phyloP scores from a whole-genome alignment of 2,113 vertebrate species.

The Acanthisitta chloris region DNA sequence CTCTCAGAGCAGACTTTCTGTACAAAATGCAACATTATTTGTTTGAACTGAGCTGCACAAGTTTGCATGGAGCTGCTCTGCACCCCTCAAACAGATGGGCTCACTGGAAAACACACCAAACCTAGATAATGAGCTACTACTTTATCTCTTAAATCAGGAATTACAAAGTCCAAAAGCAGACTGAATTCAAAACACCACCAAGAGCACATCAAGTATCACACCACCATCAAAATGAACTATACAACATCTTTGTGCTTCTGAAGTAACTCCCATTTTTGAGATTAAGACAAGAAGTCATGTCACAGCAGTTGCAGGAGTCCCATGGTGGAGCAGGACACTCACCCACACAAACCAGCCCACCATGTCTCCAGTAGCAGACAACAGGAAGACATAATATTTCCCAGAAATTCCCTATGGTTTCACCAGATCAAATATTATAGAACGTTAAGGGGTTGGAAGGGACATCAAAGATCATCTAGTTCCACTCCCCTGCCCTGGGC shows the following conservation, averaged over 20 bases:
- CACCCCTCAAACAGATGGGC: background rate
- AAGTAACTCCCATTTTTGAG: background rate
- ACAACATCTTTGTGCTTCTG: background rate
- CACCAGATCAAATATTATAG: background rate
- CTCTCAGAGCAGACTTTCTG: background rate
- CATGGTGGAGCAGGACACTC: background rate
- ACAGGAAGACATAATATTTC: fast-evolving
- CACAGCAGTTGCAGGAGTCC: background rate
- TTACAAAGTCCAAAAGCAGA: background rate
- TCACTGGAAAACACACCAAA: background rate
- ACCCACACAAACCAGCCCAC: background rate
- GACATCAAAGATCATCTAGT: too few species aligned
- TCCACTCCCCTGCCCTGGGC: too few species aligned
- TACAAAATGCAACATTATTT: background rate
- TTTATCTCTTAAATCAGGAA: background rate
- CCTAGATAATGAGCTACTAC: background rate
- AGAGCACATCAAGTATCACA: background rate
- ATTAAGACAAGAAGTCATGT: background rate
- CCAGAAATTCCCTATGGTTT: background rate
- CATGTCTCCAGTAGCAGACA: background rate
- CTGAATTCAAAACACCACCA: background rate
- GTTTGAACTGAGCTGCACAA: background rate
- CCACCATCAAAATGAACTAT: background rate
- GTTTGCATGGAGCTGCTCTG: background rate
- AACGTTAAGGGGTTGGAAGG: too few species aligned